A percentile compares a stretch with the other conserved stretches of the same genome.
Conservation (phyloP, 2,113 vertebrate species). For the Pagrus major region DNA sequence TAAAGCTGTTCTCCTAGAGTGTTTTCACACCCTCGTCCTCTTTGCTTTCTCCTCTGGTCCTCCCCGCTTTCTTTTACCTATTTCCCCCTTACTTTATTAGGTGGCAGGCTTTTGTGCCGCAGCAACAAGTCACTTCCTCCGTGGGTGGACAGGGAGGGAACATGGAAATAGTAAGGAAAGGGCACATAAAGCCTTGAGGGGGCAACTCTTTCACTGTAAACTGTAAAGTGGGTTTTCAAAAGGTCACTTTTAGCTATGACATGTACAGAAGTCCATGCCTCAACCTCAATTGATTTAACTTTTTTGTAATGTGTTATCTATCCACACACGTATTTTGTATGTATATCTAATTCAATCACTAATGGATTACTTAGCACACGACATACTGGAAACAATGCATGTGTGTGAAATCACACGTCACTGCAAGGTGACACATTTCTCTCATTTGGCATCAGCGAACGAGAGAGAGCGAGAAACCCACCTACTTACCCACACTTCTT, state of each 20-base stretch:
- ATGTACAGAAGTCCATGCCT: not conserved
- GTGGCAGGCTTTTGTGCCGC: constrained; percentile 75
- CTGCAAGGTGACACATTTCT: constrained; percentile 64
- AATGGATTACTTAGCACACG: constrained; percentile 66
- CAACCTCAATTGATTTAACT: not conserved
- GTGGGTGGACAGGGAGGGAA: constrained; percentile 51
- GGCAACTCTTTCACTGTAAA: constrained; percentile 34
- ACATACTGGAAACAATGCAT: constrained; percentile 50
- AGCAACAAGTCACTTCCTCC: constrained; percentile 66
- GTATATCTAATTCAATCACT: constrained; percentile 29
- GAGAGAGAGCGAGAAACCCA: constrained; percentile 20
- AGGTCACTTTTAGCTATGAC: not conserved
- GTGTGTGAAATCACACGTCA: constrained; percentile 67
- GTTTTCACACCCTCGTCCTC: constrained; percentile 64
- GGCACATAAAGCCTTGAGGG: constrained; percentile 54
- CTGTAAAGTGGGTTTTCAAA: constrained; percentile 28
- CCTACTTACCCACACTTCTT: constrained; percentile 26
- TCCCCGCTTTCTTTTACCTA: constrained; percentile 65
- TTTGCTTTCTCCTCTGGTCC: constrained; percentile 72
- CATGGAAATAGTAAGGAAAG: constrained; percentile 70
- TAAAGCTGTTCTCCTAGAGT: constrained; percentile 74
- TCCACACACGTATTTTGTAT: not conserved
- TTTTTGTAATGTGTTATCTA: not conserved
- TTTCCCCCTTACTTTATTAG: constrained; percentile 79
- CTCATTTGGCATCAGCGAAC: constrained; percentile 41